A percentile compares a stretch with the other conserved stretches of the same genome.
Conservation (phyloP, 2,113 vertebrate species). For the Gallinago paraguaiae region DNA sequence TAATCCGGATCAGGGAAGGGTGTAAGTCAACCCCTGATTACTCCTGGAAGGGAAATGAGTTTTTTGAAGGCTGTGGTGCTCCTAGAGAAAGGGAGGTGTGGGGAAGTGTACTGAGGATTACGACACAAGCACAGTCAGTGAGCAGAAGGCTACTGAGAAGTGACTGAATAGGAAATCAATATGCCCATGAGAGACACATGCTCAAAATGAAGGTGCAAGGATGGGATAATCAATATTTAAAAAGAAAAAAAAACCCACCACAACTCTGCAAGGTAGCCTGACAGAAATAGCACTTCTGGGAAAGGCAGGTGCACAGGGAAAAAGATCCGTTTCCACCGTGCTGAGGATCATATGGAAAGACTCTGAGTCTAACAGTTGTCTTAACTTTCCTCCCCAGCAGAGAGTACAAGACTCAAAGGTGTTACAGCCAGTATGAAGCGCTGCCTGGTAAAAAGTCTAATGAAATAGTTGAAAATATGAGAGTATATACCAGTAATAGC, state of each 20-base stretch:
- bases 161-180: neutral
- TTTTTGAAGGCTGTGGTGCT: neutral
- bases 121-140: neutral
- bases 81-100: neutral
- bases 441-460: neutral
- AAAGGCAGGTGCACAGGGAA: neutral
- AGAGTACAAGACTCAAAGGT: neutral
- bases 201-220: neutral
- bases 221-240: neutral
- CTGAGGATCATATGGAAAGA: neutral
- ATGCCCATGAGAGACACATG: neutral
- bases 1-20: accelerated
- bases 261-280: neutral
- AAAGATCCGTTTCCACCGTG: neutral
- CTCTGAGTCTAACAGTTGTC: accelerated
- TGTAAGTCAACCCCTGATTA: neutral
- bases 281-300: neutral
- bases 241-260: neutral
- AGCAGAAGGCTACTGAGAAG: neutral
- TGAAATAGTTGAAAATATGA: neutral
- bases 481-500: neutral
- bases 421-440: neutral
- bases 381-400: neutral
- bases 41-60: neutral
- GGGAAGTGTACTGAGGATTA: neutral